These are phyloP conservation scores for Dasypogon diadema DNA, from an alignment of 2,888 invertebrate species.

Conservation along the genomic window DNA sequence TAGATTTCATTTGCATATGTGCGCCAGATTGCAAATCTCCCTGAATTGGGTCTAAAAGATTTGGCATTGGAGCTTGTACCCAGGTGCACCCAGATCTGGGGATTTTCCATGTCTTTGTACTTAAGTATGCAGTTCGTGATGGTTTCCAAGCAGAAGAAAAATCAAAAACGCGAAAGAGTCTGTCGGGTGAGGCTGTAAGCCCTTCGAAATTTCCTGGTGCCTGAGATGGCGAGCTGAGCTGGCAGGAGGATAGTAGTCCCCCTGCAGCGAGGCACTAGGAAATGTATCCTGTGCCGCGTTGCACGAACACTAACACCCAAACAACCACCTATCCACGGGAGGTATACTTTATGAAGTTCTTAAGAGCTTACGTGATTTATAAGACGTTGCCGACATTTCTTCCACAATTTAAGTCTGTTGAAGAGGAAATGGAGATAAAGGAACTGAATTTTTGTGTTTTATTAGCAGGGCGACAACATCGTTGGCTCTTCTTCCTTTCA, in stretches of 20 bases:
- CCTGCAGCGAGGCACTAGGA: neutral
- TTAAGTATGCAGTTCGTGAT: constrained; percentile 18
- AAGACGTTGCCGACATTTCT: constrained; percentile 39
- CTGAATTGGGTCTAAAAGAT: constrained; percentile 37
- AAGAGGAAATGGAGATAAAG: constrained; percentile 38
- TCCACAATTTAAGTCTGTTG: constrained; percentile 33
- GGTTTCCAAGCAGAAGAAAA: constrained; percentile 21
- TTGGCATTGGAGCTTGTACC: neutral
- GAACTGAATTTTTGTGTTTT: constrained; percentile 44
- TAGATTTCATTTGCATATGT: constrained; percentile 43
- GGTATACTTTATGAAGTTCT: constrained; percentile 46
- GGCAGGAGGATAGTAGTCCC: constrained; percentile 1
- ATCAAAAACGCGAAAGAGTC: constrained; percentile 6
- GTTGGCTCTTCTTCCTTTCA: neutral
- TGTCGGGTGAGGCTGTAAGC: constrained; percentile 1
- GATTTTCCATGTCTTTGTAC: neutral
- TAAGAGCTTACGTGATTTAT: constrained; percentile 51
- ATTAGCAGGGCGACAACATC: constrained; percentile 13
- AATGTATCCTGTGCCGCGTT: constrained; percentile 9
- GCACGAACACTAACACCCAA: constrained; percentile 32
- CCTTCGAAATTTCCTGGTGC: neutral
- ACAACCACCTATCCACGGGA: constrained; percentile 37
- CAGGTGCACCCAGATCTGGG: neutral
- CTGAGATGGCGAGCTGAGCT: neutral
- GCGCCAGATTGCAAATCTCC: constrained; percentile 20